Percentiles rank a stretch among this genome's conserved stretches.
Evolutionary conservation across 2,113 vertebrate genomes (phyloP).

Genomic region (Anolis carolinensis): DNA sequence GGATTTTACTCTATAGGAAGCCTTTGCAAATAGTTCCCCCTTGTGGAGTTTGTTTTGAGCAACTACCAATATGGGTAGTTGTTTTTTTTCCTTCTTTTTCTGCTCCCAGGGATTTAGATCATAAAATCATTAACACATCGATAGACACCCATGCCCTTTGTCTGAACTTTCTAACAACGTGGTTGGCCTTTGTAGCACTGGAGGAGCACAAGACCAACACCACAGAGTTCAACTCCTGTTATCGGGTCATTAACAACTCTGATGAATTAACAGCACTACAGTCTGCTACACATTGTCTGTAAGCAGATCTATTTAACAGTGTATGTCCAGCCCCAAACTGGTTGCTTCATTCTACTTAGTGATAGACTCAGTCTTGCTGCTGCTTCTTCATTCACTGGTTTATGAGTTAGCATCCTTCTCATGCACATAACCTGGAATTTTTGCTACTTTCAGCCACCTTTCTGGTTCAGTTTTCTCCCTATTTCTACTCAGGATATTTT

Average conservation of each 20-base stretch:
- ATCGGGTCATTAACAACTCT: neutral
- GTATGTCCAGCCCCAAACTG: neutral
- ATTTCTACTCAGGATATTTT: neutral
- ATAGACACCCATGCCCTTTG: neutral
- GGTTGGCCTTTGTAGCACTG: neutral
- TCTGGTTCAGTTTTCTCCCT: neutral
- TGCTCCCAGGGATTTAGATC: too few species aligned
- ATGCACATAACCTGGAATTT: neutral
- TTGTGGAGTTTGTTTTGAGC: neutral
- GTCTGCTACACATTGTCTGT: neutral
- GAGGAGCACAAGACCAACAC: neutral
- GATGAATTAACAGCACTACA: constrained; percentile 10
- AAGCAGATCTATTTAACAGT: neutral
- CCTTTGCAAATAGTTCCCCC: constrained; percentile 33
- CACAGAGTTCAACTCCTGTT: neutral
- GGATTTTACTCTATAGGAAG: neutral
- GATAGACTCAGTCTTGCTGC: neutral
- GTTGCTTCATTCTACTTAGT: neutral
- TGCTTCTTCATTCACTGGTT: neutral
- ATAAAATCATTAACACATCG: neutral
- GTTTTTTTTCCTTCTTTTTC: neutral
- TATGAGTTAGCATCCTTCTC: neutral
- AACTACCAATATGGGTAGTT: neutral
- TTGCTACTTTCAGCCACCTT: neutral
- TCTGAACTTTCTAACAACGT: too few species aligned